Base-by-base conservation (phyloP, 2,888 invertebrate species). In the Vesta saturnalis region DNA sequence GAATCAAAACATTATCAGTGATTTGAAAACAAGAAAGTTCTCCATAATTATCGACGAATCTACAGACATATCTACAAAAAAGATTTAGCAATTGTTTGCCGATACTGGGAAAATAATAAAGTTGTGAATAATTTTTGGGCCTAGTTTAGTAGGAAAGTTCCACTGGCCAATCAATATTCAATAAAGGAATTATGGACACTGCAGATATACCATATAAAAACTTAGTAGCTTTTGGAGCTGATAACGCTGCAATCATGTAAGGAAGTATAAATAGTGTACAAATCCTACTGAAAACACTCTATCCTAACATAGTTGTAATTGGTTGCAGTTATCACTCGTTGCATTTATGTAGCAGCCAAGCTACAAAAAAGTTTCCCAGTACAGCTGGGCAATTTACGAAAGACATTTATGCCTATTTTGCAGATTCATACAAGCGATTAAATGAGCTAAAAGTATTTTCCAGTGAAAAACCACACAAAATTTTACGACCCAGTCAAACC, bases 371-470 rank as follows among this genome's bases (percentile, higher is more conserved):
- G 16, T 6, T 49, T 10, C 49, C 49, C 1, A 49, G 16, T 5
- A 15, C 5, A 5, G 10, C 15, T 6, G 49, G 15, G 16, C 15
- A 49, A 3, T 39, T 66, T 18, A 39, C 18, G 8, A 60, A 58
- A 58, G 60, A 57, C 22, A 62, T 69, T 18, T 61, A 47, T 61
- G 12, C 18, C 5, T 66, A 69, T 62, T 69, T 69, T 56, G 61
- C 65, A 4, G 47, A 66, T 49, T 47, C 46, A 54, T 57, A 57
- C 14, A 67, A 70, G 58, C 10, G 70, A 56, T 6, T 54, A 15
- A 60, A 60, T n/a, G 46, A 62, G 52, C 52, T 72, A n/a, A 57
- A 59, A 46, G 18, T 60, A 56, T 71, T 72, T 68, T n/a, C 12
- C 15, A 12, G 62, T 35, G 22, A 56, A 52, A 61, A 64, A 58